Conservation (phyloP, 92 coral and sea anemone genomes). For the Hydrozoanthus gracilis region DNA sequence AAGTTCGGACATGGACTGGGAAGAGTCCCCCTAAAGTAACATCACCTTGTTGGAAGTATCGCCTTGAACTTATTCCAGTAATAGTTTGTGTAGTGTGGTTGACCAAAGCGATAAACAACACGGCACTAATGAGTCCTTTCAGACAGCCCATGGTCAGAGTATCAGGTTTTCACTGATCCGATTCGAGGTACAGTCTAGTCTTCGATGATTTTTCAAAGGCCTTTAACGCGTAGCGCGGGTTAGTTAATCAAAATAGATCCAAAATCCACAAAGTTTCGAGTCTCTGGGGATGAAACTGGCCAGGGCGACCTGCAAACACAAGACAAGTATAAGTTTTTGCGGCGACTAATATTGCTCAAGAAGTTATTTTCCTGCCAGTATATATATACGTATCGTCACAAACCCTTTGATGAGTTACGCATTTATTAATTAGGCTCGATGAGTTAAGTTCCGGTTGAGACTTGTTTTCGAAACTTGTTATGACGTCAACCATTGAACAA, state of each 20-base stretch:
- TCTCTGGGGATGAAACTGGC: not conserved
- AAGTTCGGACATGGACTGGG: slow-evolving; percentile 77
- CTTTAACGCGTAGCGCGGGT: not conserved
- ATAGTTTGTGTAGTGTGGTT: slow-evolving; percentile 15
- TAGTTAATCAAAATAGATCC: not conserved
- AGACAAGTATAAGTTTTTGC: not conserved
- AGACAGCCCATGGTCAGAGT: not conserved
- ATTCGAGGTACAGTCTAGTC: not conserved
- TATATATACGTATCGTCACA: not conserved
- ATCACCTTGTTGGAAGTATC: slow-evolving; percentile 64
- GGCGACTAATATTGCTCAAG: too few relatives aligned
- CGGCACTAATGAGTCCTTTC: not conserved
- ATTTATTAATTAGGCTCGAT: too few relatives aligned
- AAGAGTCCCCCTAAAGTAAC: slow-evolving; percentile 89
- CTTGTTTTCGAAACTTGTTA: not conserved
- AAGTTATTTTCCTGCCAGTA: not conserved
- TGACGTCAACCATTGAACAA: not conserved
- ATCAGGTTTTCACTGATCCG: too few relatives aligned
- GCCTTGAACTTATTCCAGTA: slow-evolving; percentile 34
- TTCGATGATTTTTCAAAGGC: too few relatives aligned
- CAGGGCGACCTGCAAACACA: not conserved
- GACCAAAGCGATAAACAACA: not conserved
- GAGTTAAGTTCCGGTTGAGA: too few relatives aligned
- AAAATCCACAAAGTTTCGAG: not conserved
- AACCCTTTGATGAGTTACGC: not conserved